Base-by-base conservation (phyloP, 2,888 invertebrate species). In the Fragum fragum region DNA sequence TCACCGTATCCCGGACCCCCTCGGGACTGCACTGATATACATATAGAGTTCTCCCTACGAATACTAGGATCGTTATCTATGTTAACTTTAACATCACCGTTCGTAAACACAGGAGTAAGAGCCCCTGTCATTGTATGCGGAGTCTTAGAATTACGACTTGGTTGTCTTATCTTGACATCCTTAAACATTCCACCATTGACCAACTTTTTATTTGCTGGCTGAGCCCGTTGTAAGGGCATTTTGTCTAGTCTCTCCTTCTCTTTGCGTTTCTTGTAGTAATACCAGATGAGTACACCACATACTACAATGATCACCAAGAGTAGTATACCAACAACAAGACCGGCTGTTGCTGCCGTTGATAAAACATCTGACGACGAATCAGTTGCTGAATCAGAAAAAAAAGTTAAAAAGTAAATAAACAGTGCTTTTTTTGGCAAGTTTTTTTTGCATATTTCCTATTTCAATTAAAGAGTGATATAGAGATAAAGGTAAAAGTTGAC, bases 181-280 rank as follows among this genome's bases (percentile, higher is more conserved):
- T 71, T 78, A 59, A 75, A 80, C 32, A 85, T 36, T 23, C 78
- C 78, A 16, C 80, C 80, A 76, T 85, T 85, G 42, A 66, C 66
- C 36, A 85, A 74, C 70, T 68, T 77, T 68, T 78, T 85, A 36
- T 85, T 85, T 26, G 85, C 85, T 39, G 83, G 82, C 28, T 85
- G 80, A 26, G 80, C 29, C 66, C 76, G 80, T 23, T 80, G 77
- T 18, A 80, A 53, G 1, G 82, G 85, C 3, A 80, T 28, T 55
- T 79, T 85, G 23, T 82, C 83, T 16, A 61, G 5, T n/a, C 39
- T 70, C 18, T 68, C 72, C 28, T 69, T 73, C 26, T 85, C 70
- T 47, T 80, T 82, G 28, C 85, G 77, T 76, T 85, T 85, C 66
- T 83, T 85, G 69, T 83, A 79, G 73, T 85, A 83, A 53, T 76